phyloP scores from a whole-genome alignment of 37 sponge, comb jelly and placozoan species.

The Geodia barretti region DNA sequence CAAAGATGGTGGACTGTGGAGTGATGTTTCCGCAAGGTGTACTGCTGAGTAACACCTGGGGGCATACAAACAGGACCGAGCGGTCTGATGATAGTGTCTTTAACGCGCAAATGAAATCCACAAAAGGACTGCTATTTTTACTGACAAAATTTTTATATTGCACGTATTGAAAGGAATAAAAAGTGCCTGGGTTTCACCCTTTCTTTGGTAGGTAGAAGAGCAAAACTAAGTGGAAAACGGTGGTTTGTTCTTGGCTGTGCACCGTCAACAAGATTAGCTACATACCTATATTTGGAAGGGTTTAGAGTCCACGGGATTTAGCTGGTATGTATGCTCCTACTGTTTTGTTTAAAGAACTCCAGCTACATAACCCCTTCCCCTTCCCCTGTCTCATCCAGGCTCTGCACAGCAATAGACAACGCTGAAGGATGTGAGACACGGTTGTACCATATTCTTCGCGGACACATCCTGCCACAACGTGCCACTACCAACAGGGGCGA shows the following conservation, averaged over 20 bases:
- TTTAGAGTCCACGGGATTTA: no score
- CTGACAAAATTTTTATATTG: neutral
- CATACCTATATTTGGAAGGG: no score
- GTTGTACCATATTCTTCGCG: conserved; percentile 50
- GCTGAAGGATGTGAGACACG: conserved; percentile 50
- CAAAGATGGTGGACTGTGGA: conserved; percentile 72
- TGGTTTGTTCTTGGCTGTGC: no score
- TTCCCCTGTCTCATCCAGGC: neutral
- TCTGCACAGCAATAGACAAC: conserved; percentile 27
- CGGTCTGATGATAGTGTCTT: no score
- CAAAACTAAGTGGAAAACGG: no score
- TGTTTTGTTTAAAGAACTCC: no score
- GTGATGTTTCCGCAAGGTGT: conserved; percentile 59
- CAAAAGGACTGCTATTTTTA: neutral
- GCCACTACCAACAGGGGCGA: conserved; percentile 62
- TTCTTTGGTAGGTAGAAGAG: no score
- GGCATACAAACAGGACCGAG: neutral
- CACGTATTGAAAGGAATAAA: neutral
- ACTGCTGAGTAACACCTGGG: conserved; percentile 33
- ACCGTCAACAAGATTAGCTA: no score
- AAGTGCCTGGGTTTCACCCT: neutral
- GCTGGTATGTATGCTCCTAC: no score
- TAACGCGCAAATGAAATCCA: no score
- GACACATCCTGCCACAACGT: conserved; percentile 43
- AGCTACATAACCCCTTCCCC: neutral